Evolutionary conservation across 2,113 vertebrate species (phyloP).

Genomic region (Corythornis cristatus): DNA sequence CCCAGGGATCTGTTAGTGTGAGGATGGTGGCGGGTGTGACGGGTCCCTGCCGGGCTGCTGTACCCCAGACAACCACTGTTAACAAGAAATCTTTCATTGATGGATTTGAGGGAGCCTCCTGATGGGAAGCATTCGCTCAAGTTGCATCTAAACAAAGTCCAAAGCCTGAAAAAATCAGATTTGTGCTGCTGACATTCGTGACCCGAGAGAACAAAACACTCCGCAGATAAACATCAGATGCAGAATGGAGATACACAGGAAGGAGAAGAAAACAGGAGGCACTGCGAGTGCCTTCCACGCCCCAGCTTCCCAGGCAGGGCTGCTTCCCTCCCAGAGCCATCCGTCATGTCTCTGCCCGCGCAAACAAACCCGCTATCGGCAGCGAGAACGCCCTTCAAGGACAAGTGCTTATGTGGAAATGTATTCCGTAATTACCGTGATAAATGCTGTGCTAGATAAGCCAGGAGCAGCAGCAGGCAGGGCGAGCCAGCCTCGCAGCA

Average conservation of each 20-base stretch:
- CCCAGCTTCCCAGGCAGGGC: background rate
- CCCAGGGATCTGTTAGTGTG: background rate
- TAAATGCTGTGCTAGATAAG: background rate
- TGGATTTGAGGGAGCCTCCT: background rate
- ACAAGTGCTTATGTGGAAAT: background rate
- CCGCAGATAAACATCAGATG: background rate
- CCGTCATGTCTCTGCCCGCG: background rate
- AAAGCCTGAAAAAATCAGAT: background rate
- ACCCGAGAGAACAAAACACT: background rate
- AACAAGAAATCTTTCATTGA: background rate
- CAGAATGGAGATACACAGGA: background rate
- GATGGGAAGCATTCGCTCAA: background rate
- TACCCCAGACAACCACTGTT: background rate
- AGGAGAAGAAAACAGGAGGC: background rate
- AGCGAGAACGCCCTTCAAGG: background rate
- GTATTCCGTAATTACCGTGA: background rate
- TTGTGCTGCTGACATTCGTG: background rate
- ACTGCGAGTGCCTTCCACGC: rapidly evolving
- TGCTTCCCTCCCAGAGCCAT: background rate
- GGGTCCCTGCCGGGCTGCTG: background rate
- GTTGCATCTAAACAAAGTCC: background rate
- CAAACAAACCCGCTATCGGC: background rate
- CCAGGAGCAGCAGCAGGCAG: rapidly evolving
- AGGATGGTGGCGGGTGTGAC: rapidly evolving
- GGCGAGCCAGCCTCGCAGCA: rapidly evolving